Conservation (phyloP, 2,888 invertebrate genomes). For the Orthonychiurus folsomi region DNA sequence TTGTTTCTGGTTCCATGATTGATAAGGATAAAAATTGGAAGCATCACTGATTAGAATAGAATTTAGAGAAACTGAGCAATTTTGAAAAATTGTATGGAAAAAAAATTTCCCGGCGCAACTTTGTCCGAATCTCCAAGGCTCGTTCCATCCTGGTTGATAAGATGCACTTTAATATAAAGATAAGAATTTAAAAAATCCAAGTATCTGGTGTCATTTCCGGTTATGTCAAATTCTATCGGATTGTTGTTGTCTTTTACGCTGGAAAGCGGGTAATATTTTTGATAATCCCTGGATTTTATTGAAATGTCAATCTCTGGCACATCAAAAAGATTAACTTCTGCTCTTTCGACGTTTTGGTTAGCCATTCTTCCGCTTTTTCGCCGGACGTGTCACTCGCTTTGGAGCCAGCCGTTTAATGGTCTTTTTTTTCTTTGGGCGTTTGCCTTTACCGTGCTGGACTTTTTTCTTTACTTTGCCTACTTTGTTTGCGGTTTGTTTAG, state of each 20-base stretch:
- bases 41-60: not conserved
- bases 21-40: not conserved
- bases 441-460: not conserved
- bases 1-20: not conserved
- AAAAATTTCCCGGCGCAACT: conserved; percentile 3
- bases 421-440: not conserved
- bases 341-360: not conserved
- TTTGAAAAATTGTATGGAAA: conserved; percentile 9
- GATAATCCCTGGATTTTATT: not conserved
- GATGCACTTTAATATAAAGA: not conserved
- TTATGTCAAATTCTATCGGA: not conserved
- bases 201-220: not conserved
- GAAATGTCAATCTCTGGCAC: not conserved
- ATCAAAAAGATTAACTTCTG: not conserved
- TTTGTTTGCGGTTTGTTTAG: not conserved
- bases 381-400: not conserved
- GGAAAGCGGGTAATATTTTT: not conserved
- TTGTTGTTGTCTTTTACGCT: not conserved
- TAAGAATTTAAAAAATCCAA: not conserved
- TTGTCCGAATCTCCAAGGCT: not conserved
- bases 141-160: not conserved
- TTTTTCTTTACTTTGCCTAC: not conserved
- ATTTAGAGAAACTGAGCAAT: not conserved
- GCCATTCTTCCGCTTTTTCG: not conserved
- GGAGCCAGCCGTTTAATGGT: not conserved